phyloP scores from a whole-genome alignment of 2,888 invertebrate genomes.

The Balanococcus diminutus region DNA sequence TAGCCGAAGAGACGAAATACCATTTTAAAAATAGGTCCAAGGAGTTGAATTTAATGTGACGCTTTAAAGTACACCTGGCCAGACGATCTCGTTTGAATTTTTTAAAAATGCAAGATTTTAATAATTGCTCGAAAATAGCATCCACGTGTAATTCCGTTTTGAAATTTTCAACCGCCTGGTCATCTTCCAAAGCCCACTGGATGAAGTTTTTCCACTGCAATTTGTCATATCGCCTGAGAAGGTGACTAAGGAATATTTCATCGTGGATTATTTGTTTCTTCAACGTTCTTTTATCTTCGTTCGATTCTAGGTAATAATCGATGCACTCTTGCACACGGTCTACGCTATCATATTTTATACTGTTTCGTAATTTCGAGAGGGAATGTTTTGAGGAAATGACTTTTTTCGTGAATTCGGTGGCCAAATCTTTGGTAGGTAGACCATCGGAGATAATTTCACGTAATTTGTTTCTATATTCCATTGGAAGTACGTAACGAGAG shows the following conservation, averaged over 20 bases:
- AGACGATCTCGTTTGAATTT: neutral
- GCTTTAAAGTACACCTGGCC: neutral
- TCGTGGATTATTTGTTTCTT: neutral
- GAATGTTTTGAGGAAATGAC: too few relatives aligned
- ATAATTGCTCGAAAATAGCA: neutral
- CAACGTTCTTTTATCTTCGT: neutral
- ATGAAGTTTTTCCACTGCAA: neutral
- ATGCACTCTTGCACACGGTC: neutral
- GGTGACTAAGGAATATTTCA: neutral
- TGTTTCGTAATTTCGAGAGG: too few relatives aligned
- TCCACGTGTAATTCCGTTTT: neutral
- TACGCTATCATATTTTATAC: too few relatives aligned
- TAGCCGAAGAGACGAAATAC: neutral
- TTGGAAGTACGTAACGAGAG: too few relatives aligned
- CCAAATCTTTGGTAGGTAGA: too few relatives aligned
- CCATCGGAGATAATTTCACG: too few relatives aligned
- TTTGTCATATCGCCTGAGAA: neutral
- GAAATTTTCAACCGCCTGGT: neutral
- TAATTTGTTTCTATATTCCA: too few relatives aligned
- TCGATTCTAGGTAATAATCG: neutral
- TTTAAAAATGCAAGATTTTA: neutral
- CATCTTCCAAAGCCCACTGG: neutral
- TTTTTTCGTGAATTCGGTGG: too few relatives aligned
- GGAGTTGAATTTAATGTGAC: neutral
- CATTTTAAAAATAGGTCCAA: neutral